A percentile compares a stretch with the other conserved stretches of the same genome.
Conservation (phyloP, 2,113 vertebrate species). For the Macroglossus sobrinus region DNA sequence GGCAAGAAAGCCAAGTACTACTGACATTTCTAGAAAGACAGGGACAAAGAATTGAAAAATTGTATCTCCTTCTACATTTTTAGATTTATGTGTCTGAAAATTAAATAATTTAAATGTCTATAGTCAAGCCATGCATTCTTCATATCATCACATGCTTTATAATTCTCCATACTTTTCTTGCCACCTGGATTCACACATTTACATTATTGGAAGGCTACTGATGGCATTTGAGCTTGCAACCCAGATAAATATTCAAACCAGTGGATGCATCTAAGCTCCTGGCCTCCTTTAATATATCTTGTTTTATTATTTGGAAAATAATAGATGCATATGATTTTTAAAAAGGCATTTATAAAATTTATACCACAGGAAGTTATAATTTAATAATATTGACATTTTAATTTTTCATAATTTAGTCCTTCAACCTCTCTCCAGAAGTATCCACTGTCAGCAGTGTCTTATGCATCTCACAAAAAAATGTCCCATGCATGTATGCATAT, state of each 20-base stretch:
- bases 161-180: neutral
- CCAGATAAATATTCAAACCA: neutral
- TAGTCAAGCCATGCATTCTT: neutral
- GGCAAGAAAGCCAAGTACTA: neutral
- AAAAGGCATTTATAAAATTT: neutral
- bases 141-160: neutral
- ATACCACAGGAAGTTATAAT: neutral
- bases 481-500: neutral
- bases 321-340: neutral
- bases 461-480: neutral
- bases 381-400: neutral
- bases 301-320: slow-evolving; percentile 12
- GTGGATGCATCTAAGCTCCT: neutral
- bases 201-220: neutral
- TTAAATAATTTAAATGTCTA: neutral
- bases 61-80: neutral
- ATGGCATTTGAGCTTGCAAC: neutral
- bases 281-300: neutral
- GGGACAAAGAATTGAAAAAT: neutral
- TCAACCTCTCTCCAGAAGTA: neutral
- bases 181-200: neutral
- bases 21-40: neutral
- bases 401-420: neutral
- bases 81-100: neutral
- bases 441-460: neutral